Conservation (phyloP, 2,888 invertebrate species). For the Idaea dimidiata region DNA sequence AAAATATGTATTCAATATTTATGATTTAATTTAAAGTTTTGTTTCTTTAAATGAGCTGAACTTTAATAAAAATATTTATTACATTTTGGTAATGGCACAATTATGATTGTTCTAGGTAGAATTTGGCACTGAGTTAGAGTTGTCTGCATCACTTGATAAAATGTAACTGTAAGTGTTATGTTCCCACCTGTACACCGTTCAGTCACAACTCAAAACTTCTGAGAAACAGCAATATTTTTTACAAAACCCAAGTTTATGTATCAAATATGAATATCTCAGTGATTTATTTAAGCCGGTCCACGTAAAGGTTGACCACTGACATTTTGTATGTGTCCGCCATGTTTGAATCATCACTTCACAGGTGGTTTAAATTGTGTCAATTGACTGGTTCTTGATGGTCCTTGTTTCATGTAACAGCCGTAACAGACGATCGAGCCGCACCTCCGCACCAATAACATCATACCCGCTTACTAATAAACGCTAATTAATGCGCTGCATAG, state of each 20-base stretch:
- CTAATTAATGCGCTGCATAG: no score
- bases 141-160: background rate
- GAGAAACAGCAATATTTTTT: conserved; percentile 62
- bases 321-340: conserved; percentile 25
- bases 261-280: conserved; percentile 67
- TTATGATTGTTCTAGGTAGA: no score
- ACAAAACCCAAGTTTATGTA: conserved; percentile 52
- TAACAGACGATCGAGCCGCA: no score
- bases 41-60: no score
- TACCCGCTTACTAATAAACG: no score
- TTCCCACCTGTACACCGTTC: conserved; percentile 29
- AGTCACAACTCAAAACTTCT: conserved; percentile 53
- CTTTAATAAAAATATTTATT: no score
- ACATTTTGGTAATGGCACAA: no score
- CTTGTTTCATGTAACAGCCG: background rate
- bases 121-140: no score
- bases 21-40: no score
- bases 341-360: background rate
- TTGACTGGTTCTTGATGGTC: background rate
- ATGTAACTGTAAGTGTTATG: conserved; percentile 28
- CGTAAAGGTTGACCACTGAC: conserved; percentile 38
- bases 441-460: no score
- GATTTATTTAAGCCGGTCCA: conserved; percentile 54
- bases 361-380: background rate
- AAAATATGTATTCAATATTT: no score